Evolutionary conservation across 2,888 invertebrate species (phyloP), one percentile per base, ranked within the genome.

Genomic region (Callyntrura guangdongensis): DNA sequence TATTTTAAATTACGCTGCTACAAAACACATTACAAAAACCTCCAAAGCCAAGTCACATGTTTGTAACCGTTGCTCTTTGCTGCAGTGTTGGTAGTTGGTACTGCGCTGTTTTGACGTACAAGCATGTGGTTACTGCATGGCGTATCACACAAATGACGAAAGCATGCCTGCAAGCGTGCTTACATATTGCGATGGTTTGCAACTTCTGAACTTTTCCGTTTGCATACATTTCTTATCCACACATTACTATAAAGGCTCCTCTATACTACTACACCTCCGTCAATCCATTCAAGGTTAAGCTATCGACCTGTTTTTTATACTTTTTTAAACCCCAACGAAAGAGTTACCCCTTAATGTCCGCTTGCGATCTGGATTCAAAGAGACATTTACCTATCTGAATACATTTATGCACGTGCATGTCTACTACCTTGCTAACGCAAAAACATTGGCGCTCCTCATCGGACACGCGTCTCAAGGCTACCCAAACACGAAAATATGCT

Each of bases 261-360:
- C 36, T 36, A 49, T 17, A 49, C 47, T 3, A 74, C 45, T n/a
- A 77, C 9, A 17, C 20, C 12, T 79, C n/a, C 49, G 22, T 14
- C 53, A 36, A n/a, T n/a, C 22, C 64, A 20, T 36, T 61, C 87
- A 87, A 87, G 87, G 79, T 81, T 77, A 72, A 56, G 45, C 9
- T 86, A 87, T 87, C 87, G 87, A 87, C 87, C 87, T 81, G 87
- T 67, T 87, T 87, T 67, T 81, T 79, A 49, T 53, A 22, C 25
- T 2, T 47, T 17, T 25, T 69, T 64, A 36, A 36, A 36, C 2
- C 36, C 6, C 2, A 56, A 56, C 2, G 17, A 56, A 56, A 14
- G 17, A 36, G 9, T 17, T 20, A 2, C 9, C 20, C 25, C 25
- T 64, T 22, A n/a, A 22, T 64, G 11, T 64, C 25, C n/a, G n/a